phyloP scores from a whole-genome alignment of 2,113 vertebrate species.

The Scatophagus argus region DNA sequence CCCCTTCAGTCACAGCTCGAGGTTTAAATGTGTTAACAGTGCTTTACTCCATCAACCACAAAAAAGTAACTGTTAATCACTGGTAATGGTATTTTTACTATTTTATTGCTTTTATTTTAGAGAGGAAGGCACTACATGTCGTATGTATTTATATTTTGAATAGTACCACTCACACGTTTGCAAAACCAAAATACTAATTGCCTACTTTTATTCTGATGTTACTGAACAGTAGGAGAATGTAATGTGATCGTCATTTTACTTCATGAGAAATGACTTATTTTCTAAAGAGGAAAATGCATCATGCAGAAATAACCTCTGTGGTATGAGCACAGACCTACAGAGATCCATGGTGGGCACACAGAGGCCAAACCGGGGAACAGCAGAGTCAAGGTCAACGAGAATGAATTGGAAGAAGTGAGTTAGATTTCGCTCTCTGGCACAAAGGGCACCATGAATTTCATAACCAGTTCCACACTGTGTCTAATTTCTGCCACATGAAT shows the following conservation, averaged over 20 bases:
- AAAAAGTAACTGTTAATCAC: not conserved
- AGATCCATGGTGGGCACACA: constrained; percentile 10
- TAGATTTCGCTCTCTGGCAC: constrained; percentile 7
- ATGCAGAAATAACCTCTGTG: constrained; percentile 2
- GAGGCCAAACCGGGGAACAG: constrained; percentile 5
- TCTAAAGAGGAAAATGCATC: not conserved
- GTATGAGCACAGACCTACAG: constrained; percentile 10
- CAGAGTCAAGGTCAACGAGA: constrained; percentile 35
- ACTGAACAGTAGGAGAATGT: not conserved
- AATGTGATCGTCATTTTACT: not conserved
- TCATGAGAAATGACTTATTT: not conserved
- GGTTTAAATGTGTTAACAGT: not conserved
- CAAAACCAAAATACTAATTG: not conserved
- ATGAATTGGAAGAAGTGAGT: constrained; percentile 9
- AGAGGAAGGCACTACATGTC: not conserved
- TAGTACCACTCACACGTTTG: not conserved
- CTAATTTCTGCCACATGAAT: constrained; percentile 35
- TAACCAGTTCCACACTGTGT: not conserved
- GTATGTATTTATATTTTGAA: not conserved
- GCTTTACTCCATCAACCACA: not conserved
- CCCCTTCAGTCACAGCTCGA: not conserved
- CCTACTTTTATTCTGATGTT: not conserved
- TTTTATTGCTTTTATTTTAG: not conserved
- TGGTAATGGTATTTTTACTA: not conserved
- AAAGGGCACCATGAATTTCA: not conserved